Evolutionary conservation across 2,888 invertebrate genomes (phyloP).

Genomic region (Troilus luridus): DNA sequence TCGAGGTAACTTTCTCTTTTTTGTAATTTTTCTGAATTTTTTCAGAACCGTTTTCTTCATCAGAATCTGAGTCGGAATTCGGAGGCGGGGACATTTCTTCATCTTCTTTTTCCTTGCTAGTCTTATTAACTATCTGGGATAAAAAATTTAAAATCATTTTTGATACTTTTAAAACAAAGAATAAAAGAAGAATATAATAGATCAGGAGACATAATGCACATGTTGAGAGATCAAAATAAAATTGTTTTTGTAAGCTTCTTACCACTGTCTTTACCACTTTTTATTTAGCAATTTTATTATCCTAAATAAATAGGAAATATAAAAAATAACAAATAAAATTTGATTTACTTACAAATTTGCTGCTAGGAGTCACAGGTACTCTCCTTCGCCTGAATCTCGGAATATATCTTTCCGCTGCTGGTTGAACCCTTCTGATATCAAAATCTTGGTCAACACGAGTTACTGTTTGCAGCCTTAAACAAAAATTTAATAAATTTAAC

Average conservation of each 20-base stretch:
- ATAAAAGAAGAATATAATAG: too few species aligned
- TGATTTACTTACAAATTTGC: conserved; percentile 35
- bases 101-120: conserved; percentile 61
- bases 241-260: too few species aligned
- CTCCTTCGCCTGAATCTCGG: conserved; percentile 65
- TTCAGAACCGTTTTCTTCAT: conserved; percentile 59
- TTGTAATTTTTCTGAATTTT: conserved; percentile 55
- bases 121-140: conserved; percentile 4
- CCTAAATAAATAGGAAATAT: too few species aligned
- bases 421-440: conserved; percentile 71
- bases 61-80: conserved; percentile 65
- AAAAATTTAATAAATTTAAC: not conserved
- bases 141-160: conserved; percentile 4
- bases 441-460: conserved; percentile 73
- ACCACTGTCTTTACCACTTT: too few species aligned
- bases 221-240: too few species aligned
- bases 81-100: conserved; percentile 66
- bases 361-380: not conserved
- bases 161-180: not conserved
- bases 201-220: too few species aligned
- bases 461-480: conserved; percentile 69
- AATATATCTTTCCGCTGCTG: conserved; percentile 67
- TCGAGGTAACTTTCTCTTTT: not conserved
- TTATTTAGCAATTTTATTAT: too few species aligned
- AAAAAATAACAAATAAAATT: not conserved